Evolutionary conservation across 2,888 invertebrate genomes (phyloP), one percentile per base, ranked within the genome.

Genomic region (Argynnis bischoffii): DNA sequence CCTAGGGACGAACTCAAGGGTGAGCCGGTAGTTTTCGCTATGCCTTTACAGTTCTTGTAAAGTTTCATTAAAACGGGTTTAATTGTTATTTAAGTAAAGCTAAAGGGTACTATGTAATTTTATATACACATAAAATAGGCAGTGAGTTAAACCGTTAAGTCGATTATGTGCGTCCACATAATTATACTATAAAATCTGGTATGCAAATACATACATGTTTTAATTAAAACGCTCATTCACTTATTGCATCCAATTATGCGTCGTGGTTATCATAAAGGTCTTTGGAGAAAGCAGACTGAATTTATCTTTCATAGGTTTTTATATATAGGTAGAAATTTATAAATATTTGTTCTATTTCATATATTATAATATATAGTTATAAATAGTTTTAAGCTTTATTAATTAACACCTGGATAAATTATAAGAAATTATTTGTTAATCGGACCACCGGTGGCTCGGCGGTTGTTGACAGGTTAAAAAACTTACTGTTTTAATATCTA

Each of bases 201-300:
- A 74, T 74, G 74, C 69, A 71, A 74, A 73, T 74, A 73, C 74
- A 74, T 71, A 54, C 74, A 71, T 74, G 74, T 61, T 67, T 74
- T 71, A 71, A 74, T 74, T 71, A 73, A 71, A 73, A 69, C 64
- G 63, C 73, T 73, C 72, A 74, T 72, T 72, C 69, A 73, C 69
- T 72, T 72, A 72, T 71, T 73, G 69, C 55, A 59, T 67, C 68
- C 74, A 73, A 75, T 74, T 75, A 73, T 72, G 74, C 63, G 67
- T 53, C 66, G 66, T 67, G 72, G 71, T 73, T 74, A 75, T 75
- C 74, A 69, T 71, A 71, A 67, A 68, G 72, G 68, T 66, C 41
- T 72, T 69, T 67, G 55, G 71, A 69, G 68, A 74, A 75, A 75
- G 72, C 65, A 64, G 59, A 47, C 55, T 54, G 69, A 70, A 72